Evolutionary conservation across 2,888 invertebrate genomes (phyloP), one percentile per base, ranked within the genome.

Genomic region (Geotrupes spiniger): DNA sequence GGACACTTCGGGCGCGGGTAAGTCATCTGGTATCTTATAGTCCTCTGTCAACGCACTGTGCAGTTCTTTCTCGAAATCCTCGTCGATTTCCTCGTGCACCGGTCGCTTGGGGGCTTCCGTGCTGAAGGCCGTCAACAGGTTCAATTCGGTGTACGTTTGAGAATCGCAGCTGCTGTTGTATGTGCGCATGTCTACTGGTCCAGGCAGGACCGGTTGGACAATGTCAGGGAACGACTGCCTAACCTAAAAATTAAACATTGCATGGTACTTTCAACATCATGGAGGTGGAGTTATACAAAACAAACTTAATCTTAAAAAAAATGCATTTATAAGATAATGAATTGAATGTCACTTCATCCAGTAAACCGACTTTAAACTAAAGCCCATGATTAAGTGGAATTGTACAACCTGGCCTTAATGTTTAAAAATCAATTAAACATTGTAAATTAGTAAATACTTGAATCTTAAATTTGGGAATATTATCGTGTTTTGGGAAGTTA

Each of bases 151-250:
- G 12, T 81, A 77, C 1, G 75, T 74, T 48, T 79, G 78, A 16
- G 78, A 77, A 53, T 84, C 84, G 49, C 79, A 76, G 1, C 78
- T 75, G 1, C 78, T 75, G 63, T 83, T 88, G 67, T 92, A 92
- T 0, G 91, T 91, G 43, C 92, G 82, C 92, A 92, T 92, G 68
- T 92, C 91, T 0, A 92, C 92, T 0, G 92, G 92, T 1, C 90
- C 92, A 0, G 92, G 91, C 53, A 92, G 70, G 41, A 91, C 81
- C 0, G 89, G 85, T 56, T 83, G 78, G 4, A 87, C 86, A 38
- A 83, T 78, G 36, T 81, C 78, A 39, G 77, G 74, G 51, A 81
- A 76, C 11, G 76, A 65, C 33, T 74, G 75, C 36, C 71, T n/a
- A n/a, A n/a, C n/a, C n/a, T n/a, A n/a, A n/a, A n/a, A n/a, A n/a